These are phyloP conservation scores for Heliconius hewitsoni DNA, from an alignment of 1,140 invertebrate genomes.

Conservation along the genomic window DNA sequence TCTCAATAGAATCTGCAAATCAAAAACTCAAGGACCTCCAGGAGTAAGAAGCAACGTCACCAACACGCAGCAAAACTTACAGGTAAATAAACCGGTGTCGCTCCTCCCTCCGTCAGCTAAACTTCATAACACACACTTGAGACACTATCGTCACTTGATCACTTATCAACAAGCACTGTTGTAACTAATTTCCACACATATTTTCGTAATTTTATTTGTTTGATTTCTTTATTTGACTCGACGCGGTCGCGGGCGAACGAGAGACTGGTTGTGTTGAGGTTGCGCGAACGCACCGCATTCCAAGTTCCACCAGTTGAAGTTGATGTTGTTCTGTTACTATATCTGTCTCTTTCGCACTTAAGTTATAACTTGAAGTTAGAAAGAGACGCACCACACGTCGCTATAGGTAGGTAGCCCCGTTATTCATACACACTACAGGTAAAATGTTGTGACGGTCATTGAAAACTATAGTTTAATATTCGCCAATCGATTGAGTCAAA, in stretches of 20 bases:
- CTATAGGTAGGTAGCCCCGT: conserved; percentile 74
- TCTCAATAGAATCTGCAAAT: conserved; percentile 19
- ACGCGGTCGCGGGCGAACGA: conserved; percentile 60
- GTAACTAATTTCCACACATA: conserved; percentile 73
- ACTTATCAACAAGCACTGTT: conserved; percentile 70
- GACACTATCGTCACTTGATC: conserved; percentile 64
- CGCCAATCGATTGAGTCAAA: conserved; percentile 45
- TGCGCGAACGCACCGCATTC: conserved; percentile 77
- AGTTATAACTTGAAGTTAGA: conserved; percentile 21
- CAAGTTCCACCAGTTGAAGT: conserved; percentile 63
- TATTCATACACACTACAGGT: conserved; percentile 75
- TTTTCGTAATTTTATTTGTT: conserved; percentile 55
- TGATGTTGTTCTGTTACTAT: conserved; percentile 42
- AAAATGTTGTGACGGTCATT: conserved; percentile 57
- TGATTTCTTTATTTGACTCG: conserved; percentile 35
- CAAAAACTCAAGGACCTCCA: conserved; percentile 47
- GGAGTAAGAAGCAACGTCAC: conserved; percentile 65
- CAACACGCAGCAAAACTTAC: conserved; percentile 75
- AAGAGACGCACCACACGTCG: conserved; percentile 41
- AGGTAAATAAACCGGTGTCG: conserved; percentile 69
- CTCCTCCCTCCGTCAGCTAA: conserved; percentile 67
- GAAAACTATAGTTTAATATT: conserved; percentile 49
- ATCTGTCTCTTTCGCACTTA: conserved; percentile 50
- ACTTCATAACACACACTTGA: conserved; percentile 75
- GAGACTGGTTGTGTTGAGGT: conserved; percentile 69